Percentiles rank a stretch among this genome's conserved stretches.
These are phyloP conservation scores for Hepsetus odoe DNA, from an alignment of 2,113 vertebrate species.

Conservation along the genomic window DNA sequence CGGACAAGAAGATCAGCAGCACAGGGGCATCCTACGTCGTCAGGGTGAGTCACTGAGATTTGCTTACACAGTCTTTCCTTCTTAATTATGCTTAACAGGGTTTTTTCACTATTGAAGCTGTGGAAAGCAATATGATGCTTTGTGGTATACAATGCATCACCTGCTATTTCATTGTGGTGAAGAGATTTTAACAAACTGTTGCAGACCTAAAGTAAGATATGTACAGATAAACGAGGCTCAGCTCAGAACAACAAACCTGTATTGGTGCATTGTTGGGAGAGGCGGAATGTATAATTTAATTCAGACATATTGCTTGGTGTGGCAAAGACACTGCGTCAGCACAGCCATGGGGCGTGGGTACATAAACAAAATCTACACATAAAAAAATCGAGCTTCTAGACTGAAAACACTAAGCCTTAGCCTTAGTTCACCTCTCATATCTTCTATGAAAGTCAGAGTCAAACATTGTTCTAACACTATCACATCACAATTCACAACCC, in stretches of 20 bases:
- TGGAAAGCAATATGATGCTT: neutral
- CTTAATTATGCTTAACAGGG: neutral
- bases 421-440: neutral
- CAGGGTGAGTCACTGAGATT: slow-evolving; percentile 81
- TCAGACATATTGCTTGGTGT: slow-evolving; percentile 64
- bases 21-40: slow-evolving; percentile 92
- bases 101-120: neutral
- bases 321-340: slow-evolving; percentile 56
- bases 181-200: neutral
- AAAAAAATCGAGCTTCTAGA: neutral
- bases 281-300: slow-evolving; percentile 69
- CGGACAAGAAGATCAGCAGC: slow-evolving; percentile 87
- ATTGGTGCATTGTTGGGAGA: slow-evolving; percentile 18
- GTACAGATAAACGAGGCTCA: neutral
- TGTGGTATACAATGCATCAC: neutral
- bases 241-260: slow-evolving; percentile 25
- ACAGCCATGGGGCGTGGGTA: slow-evolving; percentile 43
- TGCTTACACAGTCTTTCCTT: neutral
- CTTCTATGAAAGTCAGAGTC: neutral
- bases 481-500: neutral
- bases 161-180: neutral
- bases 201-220: neutral
- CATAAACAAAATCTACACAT: slow-evolving; percentile 48
- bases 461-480: neutral
- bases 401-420: neutral